Evolutionary conservation across 2,888 invertebrate species (phyloP).

Genomic region (Himalopsyche japonica): DNA sequence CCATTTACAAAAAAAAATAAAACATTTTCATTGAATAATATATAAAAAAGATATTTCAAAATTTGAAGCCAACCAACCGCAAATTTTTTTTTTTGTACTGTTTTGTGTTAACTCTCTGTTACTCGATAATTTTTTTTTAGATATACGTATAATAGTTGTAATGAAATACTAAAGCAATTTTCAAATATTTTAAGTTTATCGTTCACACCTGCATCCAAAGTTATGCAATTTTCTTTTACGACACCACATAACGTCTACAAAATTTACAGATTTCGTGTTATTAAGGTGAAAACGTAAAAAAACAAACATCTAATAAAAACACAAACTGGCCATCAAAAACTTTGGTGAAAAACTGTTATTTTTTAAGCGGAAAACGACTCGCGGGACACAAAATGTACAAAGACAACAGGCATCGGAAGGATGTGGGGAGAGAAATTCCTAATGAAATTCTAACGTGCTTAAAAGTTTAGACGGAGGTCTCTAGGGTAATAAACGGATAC

Average conservation of each 20-base stretch:
- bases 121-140: no score
- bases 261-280: neutral
- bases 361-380: neutral
- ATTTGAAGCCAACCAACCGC: no score
- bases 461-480: constrained; percentile 24
- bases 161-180: neutral
- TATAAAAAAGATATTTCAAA: no score
- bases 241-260: neutral
- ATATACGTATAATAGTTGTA: neutral
- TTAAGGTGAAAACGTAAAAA: neutral
- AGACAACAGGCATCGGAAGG: neutral
- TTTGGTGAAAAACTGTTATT: neutral
- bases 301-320: neutral
- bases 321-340: neutral
- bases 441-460: constrained; percentile 26
- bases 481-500: constrained; percentile 19
- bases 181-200: neutral
- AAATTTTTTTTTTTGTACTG: no score
- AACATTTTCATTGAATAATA: no score
- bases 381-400: neutral
- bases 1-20: no score
- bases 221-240: neutral
- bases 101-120: no score
- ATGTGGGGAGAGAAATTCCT: neutral
- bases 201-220: neutral